Conservation (phyloP, 2,888 invertebrate genomes). For the Campaea margaritaria region DNA sequence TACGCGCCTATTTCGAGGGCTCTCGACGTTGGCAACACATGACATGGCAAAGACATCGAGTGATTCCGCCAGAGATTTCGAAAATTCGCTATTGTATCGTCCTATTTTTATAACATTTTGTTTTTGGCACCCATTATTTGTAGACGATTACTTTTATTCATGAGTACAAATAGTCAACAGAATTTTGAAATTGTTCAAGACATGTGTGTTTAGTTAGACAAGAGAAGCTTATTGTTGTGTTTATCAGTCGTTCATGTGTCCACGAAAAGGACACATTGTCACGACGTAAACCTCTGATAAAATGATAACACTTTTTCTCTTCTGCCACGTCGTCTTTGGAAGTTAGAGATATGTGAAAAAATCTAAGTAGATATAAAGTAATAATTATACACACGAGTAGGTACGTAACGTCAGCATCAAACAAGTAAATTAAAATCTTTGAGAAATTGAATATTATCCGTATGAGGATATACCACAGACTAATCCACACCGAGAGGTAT, state of each 20-base stretch:
- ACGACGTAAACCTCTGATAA: constrained; percentile 13
- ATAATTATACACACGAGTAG: too few species aligned
- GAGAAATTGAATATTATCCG: too few species aligned
- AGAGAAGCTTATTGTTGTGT: constrained; percentile 26
- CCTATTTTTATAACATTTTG: constrained; percentile 57
- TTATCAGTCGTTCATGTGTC: constrained; percentile 38
- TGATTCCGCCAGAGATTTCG: constrained; percentile 60
- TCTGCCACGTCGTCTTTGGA: too few species aligned
- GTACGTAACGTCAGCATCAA: too few species aligned
- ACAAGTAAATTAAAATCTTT: too few species aligned
- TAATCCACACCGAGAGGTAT: too few species aligned
- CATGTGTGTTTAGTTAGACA: constrained; percentile 34
- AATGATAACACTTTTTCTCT: constrained; percentile 1
- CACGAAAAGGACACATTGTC: constrained; percentile 32
- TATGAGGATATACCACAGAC: too few species aligned
- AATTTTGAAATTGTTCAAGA: constrained; percentile 24
- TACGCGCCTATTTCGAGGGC: constrained; percentile 71
- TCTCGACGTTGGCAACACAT: constrained; percentile 74
- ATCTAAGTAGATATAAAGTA: too few species aligned
- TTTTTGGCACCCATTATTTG: constrained; percentile 45
- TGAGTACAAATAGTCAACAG: constrained; percentile 34
- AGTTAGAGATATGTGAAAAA: too few species aligned
- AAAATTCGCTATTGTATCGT: constrained; percentile 49
- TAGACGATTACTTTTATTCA: not conserved
- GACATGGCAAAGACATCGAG: constrained; percentile 73